Evolutionary conservation across 2,113 vertebrate genomes (phyloP), one percentile per base, ranked within the genome.

Genomic region (Chaetodon trifascialis): DNA sequence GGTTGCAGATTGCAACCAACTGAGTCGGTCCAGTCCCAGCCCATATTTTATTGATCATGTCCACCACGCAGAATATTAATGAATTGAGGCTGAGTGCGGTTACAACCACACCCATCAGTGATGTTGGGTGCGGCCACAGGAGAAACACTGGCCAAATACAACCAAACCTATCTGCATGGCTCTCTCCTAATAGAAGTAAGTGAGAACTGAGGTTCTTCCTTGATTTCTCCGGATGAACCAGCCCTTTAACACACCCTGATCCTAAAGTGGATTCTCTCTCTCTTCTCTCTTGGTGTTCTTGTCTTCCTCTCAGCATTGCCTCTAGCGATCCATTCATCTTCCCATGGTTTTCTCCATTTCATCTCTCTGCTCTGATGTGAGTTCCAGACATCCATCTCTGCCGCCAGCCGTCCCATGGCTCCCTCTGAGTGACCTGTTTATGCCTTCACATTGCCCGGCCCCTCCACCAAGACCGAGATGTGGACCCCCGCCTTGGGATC

Each of bases 331-430:
- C 30, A 60, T 80, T 79, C 75, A 75, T 91, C 74, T 82, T 86
- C 71, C 71, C 79, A 74, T 46, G 4, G 38, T 64, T 63, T 75
- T 71, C 19, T 65, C 52, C 1, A 11, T 78, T 84, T 87, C 82
- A 83, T 85, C 69, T 36, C 56, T 63, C 38, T 21, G n/a, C 59
- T 76, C 83, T 83, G 76, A 88, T 60, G 66, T 74, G 59, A 79
- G 58, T 76, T 80, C 58, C 59, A 88, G 81, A 64, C 82, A 86
- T 75, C 59, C 55, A 60, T 85, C 79, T 86, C 77, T 86, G 74
- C 82, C 82, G 74, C 68, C 25, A 59, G 55, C 46, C 17, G 1
- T 63, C 71, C 73, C 54, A 16, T 16, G 46, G 56, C 74, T 69
- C 60, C 52, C 66, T 69, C 46, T 46, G 6, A 65, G 55, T 79